Evolutionary conservation across 2,888 invertebrate species (phyloP).

Genomic region (Papilio gigon): DNA sequence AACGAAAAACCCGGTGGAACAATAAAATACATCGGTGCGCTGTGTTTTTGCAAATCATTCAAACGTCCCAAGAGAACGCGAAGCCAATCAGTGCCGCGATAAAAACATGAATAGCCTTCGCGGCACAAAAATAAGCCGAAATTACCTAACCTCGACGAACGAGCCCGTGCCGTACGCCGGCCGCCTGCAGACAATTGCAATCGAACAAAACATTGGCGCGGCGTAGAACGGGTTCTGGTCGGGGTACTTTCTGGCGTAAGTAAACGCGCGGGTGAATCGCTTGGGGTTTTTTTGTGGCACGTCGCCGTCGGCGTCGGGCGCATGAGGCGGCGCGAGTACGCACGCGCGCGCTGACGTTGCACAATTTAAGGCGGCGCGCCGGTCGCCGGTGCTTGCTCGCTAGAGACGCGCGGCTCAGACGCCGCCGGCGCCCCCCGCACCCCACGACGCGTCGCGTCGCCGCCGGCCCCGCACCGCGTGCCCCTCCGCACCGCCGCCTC

Average conservation of each 20-base stretch:
- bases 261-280: slow-evolving; percentile 50
- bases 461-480: slow-evolving; percentile 46
- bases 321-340: slow-evolving; percentile 56
- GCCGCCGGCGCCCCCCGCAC: slow-evolving; percentile 67
- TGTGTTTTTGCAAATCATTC: slow-evolving; percentile 50
- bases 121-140: slow-evolving; percentile 31
- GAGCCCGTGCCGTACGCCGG: slow-evolving; percentile 8
- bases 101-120: slow-evolving; percentile 36
- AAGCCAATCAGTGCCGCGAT: slow-evolving; percentile 47
- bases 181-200: slow-evolving; percentile 51
- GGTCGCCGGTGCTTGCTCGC: slow-evolving; percentile 46
- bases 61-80: slow-evolving; percentile 45
- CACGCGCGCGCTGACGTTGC: slow-evolving; percentile 76
- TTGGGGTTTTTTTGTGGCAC: slow-evolving; percentile 56
- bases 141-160: slow-evolving; percentile 29
- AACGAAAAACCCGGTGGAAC: slow-evolving; percentile 29
- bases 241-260: slow-evolving; percentile 53
- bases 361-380: slow-evolving; percentile 69
- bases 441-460: slow-evolving; percentile 47
- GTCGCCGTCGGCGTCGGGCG: slow-evolving; percentile 42
- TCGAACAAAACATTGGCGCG: slow-evolving; percentile 44
- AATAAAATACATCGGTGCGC: slow-evolving; percentile 33
- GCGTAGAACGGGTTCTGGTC: slow-evolving; percentile 48
- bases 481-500: slow-evolving; percentile 55
- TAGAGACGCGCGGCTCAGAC: slow-evolving; percentile 53